Evolutionary conservation across 2,888 invertebrate species (phyloP).

Genomic region (Celastrina argiolus): DNA sequence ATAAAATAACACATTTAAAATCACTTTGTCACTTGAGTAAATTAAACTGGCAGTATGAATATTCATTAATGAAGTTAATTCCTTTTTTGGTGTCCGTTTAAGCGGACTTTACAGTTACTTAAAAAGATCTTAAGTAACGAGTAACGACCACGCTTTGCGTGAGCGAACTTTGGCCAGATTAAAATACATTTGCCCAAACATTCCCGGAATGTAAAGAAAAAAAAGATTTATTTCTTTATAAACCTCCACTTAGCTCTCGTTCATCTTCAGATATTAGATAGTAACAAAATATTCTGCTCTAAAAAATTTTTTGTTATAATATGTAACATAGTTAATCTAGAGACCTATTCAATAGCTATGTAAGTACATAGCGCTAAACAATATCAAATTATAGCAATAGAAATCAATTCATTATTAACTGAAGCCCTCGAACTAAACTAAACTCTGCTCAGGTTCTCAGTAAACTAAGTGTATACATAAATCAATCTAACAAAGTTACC

Average conservation of each 20-base stretch:
- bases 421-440: not conserved
- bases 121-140: constrained; percentile 14
- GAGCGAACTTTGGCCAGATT: not conserved
- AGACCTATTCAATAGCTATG: not conserved
- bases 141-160: not conserved
- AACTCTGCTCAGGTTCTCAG: not conserved
- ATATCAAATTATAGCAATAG: not conserved
- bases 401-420: not conserved
- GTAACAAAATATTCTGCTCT: too few relatives aligned
- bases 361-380: not conserved
- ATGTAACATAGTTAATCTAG: not conserved
- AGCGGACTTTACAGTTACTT: constrained; percentile 16
- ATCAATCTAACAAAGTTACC: not conserved
- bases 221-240: not conserved
- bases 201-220: not conserved
- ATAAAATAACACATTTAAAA: constrained; percentile 4
- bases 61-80: constrained; percentile 37
- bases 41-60: constrained; percentile 53
- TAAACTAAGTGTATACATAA: not conserved
- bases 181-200: not conserved
- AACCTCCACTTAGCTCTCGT: too few relatives aligned
- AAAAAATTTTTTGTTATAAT: too few relatives aligned
- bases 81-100: constrained; percentile 23
- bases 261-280: too few relatives aligned
- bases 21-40: constrained; percentile 34